Base-by-base conservation (phyloP, 2,888 invertebrate species). In the Apamea sordens region DNA sequence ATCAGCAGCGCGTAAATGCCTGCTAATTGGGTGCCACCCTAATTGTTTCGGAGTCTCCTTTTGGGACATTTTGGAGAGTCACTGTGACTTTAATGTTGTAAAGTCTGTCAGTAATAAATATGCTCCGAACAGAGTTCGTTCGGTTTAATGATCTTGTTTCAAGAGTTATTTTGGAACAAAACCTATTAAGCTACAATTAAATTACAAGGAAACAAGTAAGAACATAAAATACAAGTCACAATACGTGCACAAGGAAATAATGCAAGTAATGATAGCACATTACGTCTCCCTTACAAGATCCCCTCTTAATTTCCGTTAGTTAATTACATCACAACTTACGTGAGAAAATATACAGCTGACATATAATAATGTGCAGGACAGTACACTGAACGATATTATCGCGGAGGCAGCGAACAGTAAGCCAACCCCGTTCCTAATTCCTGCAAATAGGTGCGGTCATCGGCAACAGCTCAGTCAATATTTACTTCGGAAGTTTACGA, bases 11-110 rank as follows among this genome's bases (percentile, higher is more conserved):
- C 78, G 72, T 89, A 84, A 83, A 83, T 81, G 88, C 67, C 75
- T 76, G 68, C 78, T 88, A 89, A 88, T 89, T 88, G 89, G 82
- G 75, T 78, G 84, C 79, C 80, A 77, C 77, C 79, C 88, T 86
- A 86, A 89, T 84, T 88, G 82, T 89, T 88, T 63, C 63, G 44
- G 44, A 80, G 84, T 77, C 73, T 74, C 80, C 77, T 75, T 83
- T 82, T 87, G 79, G 77, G 24, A 82, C 56, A 64, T 77, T 87
- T 74, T 64, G 73, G 36, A 76, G 75, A 82, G 79, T 86, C 88
- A 86, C 76, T 80, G 79, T 79, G 88, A 79, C 77, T 77, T 83
- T 69, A 61, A 73, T 47, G 73, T 73, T 82, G 77, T 63, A 65
- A 67, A 86, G 74, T 75, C 74, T 84, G 71, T 63, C 85, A n/a